Evolutionary conservation across 2,113 vertebrate genomes (phyloP).

Genomic region (Megaceryle torquata): DNA sequence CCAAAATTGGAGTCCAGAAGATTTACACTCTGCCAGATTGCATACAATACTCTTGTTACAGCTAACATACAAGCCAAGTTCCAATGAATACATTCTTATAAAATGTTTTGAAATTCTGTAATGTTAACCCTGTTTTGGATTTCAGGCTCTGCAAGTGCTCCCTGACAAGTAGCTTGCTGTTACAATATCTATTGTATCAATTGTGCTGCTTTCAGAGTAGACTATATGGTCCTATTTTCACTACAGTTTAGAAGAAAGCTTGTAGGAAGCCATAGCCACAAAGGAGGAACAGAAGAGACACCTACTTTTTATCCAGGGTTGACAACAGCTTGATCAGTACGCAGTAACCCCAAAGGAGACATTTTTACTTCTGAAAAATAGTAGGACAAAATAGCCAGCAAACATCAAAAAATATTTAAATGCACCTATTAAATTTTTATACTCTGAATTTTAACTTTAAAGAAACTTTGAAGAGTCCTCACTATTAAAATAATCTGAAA

Average conservation of each 20-base stretch:
- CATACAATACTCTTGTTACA: background rate
- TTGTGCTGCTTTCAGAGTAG: background rate
- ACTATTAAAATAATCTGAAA: background rate
- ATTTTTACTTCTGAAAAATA: background rate
- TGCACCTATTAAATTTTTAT: background rate
- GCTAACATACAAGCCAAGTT: background rate
- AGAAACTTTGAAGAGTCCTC: background rate
- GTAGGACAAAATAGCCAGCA: background rate
- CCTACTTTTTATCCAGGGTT: background rate
- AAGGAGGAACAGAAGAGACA: background rate
- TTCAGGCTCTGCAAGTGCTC: background rate
- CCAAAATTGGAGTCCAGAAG: background rate
- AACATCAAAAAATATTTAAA: background rate
- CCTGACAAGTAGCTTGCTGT: background rate
- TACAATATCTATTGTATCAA: background rate
- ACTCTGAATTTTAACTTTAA: background rate
- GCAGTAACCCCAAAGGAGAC: background rate
- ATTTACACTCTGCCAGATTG: conserved; percentile 5
- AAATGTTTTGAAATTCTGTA: conserved; percentile 11
- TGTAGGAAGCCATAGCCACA: background rate
- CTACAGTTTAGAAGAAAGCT: background rate
- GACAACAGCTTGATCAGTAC: background rate
- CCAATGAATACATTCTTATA: background rate
- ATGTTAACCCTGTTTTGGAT: background rate
- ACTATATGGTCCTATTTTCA: background rate